Evolutionary conservation across 1,140 invertebrate genomes (phyloP).

Genomic region (Hylaeus anthracinus): DNA sequence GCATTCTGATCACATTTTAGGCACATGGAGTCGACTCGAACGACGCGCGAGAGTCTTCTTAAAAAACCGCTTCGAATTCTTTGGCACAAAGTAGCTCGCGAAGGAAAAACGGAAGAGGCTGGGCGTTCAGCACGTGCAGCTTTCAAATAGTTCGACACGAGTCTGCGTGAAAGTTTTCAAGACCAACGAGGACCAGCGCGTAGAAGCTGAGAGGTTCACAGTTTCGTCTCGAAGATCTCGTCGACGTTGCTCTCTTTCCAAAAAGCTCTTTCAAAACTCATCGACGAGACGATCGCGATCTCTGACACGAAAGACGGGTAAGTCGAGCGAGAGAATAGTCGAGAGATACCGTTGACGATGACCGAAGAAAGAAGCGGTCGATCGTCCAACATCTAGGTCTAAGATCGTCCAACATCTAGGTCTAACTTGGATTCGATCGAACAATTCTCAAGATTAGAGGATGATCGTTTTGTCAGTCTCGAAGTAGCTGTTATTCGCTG

Average conservation of each 20-base stretch:
- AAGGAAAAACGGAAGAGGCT: conserved; percentile 48
- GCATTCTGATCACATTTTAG: conserved; percentile 58
- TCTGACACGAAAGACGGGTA: conserved; percentile 28
- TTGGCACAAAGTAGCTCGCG: conserved; percentile 56
- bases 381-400: conserved; percentile 31
- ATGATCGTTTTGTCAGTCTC: no score
- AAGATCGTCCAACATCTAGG: conserved; percentile 14
- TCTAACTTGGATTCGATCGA: conserved; percentile 44
- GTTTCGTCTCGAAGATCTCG: not conserved
- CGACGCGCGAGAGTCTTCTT: conserved; percentile 41
- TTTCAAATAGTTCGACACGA: not conserved
- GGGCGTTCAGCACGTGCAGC: not conserved
- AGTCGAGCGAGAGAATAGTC: conserved; percentile 41
- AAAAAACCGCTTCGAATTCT: conserved; percentile 45
- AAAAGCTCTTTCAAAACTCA: no score
- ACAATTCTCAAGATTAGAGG: conserved; percentile 8
- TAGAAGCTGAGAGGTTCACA: conserved; percentile 57
- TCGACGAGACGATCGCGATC: conserved; percentile 34
- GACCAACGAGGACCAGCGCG: conserved; percentile 51
- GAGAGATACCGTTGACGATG: conserved; percentile 17
- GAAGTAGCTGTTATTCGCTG: no score
- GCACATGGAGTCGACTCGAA: conserved; percentile 59
- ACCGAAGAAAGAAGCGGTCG: not conserved
- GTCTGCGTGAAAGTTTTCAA: conserved; percentile 34
- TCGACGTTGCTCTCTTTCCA: not conserved